These are phyloP conservation scores for Peromyscus leucopus DNA, from an alignment of 2,113 vertebrate genomes.

Conservation along the genomic window DNA sequence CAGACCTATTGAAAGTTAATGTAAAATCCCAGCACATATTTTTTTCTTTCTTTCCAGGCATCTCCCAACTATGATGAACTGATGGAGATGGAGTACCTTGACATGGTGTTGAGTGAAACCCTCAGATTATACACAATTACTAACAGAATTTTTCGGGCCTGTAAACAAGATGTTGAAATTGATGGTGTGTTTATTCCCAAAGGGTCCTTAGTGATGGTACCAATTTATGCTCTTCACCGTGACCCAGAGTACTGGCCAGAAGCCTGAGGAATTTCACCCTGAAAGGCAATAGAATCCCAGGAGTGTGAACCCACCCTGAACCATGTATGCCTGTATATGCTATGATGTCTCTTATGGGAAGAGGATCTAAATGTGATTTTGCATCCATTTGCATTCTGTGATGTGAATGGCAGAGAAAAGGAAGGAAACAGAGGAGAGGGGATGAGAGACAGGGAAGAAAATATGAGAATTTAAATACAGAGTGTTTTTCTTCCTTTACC, in stretches of 20 bases:
- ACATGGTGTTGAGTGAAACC: conserved; percentile 86
- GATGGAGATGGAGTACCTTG: conserved; percentile 91
- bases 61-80: conserved; percentile 84
- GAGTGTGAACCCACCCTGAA: background rate
- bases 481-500: background rate
- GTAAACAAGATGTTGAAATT: conserved; percentile 90
- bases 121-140: conserved; percentile 87
- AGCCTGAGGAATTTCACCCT: conserved; percentile 91
- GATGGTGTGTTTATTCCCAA: conserved; percentile 89
- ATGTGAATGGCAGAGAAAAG: background rate
- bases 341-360: background rate
- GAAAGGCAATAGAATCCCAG: conserved; percentile 88
- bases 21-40: background rate
- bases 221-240: conserved; percentile 85
- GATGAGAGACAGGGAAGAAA: too few relatives aligned
- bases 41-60: conserved; percentile 76
- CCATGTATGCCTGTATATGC: background rate
- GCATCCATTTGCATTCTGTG: background rate
- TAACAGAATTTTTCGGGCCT: conserved; percentile 87
- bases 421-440: background rate
- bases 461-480: too few relatives aligned
- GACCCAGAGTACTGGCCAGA: conserved; percentile 88
- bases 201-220: conserved; percentile 85
- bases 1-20: background rate
- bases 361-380: background rate